Evolutionary conservation across 2,113 vertebrate genomes (phyloP), one percentile per base, ranked within the genome.

Genomic region (Andinoacara biseriatus): DNA sequence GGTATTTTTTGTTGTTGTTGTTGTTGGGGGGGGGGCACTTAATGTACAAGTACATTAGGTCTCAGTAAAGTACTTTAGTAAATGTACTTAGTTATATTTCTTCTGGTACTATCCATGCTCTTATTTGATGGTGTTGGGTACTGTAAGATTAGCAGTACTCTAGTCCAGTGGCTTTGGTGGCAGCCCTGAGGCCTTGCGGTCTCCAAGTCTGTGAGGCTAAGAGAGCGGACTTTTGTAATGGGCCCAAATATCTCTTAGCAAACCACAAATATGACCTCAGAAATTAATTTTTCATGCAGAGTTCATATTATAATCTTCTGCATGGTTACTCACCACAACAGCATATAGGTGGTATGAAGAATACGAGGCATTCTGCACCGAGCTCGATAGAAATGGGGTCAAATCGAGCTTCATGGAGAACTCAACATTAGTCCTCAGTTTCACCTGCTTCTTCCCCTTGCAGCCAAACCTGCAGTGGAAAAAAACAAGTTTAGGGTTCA

Each of bases 341-440:
- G 96, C 96, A 59, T 96, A 96, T 3, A 98, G 90, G 58, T 89
- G 94, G 88, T 97, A 98, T 62, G 91, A 94, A 1, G 88, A 96
- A 81, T 95, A 96, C 52, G 87, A 93, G 2, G 74, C 81, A 0
- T 90, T 92, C 54, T 90, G 87, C 54, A 43, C 75, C 38, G 84
- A 86, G 5, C 89, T 83, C 81, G 95, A 93, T 4, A 95, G 88
- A 61, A 97, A 97, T 5, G 94, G 94, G 22, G 90, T 92, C 58
- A 98, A 95, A 75, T 97, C 95, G 35, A 97, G 92, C 14, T 93
- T 89, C 80, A 95, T 90, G 0, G 96, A 95, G 46, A 97, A 98
- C n/a, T 49, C 46, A 2, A 97, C 94, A 0, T 95, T 88, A 0
- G 95, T 96, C 15, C 91, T 95, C 77, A 98, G 94, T 82, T 98